Evolutionary conservation across 2,888 invertebrate genomes (phyloP).

Genomic region (Plusia festucae): DNA sequence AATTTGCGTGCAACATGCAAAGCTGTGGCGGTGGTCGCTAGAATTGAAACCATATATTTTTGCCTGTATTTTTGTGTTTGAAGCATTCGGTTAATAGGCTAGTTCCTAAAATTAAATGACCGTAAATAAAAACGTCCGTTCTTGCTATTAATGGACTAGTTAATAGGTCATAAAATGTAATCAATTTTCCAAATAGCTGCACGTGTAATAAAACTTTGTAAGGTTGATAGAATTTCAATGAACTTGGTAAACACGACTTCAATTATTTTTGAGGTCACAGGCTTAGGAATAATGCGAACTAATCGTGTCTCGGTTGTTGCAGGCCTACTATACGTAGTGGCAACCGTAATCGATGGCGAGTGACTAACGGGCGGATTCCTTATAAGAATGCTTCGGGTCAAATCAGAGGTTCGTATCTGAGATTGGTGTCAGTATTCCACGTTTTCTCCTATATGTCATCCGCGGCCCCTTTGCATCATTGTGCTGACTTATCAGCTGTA

Average conservation of each 20-base stretch:
- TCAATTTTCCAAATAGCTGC: slow-evolving; percentile 48
- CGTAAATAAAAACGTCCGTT: slow-evolving; percentile 44
- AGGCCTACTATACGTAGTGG: slow-evolving; percentile 38
- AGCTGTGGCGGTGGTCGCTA: slow-evolving; percentile 22
- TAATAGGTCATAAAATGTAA: slow-evolving; percentile 54
- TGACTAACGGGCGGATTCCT: slow-evolving; percentile 83
- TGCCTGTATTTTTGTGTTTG: too few relatives aligned
- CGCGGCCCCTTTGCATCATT: slow-evolving; percentile 68
- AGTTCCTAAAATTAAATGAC: slow-evolving; percentile 37
- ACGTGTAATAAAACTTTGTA: slow-evolving; percentile 53
- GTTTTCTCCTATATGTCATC: slow-evolving; percentile 84
- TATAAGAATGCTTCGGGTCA: slow-evolving; percentile 85
- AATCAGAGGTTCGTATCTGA: slow-evolving; percentile 81
- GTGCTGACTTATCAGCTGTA: slow-evolving; percentile 64
- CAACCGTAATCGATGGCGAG: slow-evolving; percentile 77
- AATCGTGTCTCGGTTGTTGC: slow-evolving; percentile 34
- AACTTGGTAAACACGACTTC: slow-evolving; percentile 58
- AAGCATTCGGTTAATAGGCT: slow-evolving; percentile 28
- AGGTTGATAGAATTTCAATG: slow-evolving; percentile 58
- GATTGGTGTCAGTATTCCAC: slow-evolving; percentile 85
- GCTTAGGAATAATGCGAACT: slow-evolving; percentile 49
- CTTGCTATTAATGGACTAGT: slow-evolving; percentile 46
- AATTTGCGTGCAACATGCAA: slow-evolving; percentile 37
- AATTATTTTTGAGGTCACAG: slow-evolving; percentile 55
- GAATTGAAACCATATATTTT: too few relatives aligned